phyloP scores from a whole-genome alignment of 2,113 vertebrate species.

The Garra rufa region DNA sequence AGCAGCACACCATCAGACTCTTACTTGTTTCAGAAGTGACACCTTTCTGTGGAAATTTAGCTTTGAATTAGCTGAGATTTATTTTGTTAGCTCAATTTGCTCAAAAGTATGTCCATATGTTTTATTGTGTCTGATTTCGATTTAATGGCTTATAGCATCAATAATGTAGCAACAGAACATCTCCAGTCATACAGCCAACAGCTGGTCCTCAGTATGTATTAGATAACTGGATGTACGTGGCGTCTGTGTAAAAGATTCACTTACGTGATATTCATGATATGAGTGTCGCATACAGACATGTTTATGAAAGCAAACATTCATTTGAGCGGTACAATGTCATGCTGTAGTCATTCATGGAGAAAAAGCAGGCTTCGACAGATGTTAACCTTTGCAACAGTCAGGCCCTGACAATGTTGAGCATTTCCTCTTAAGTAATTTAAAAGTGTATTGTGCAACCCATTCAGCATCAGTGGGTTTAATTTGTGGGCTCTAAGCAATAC shows the following conservation, averaged over 20 bases:
- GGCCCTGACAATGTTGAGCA: slow-evolving; percentile 44
- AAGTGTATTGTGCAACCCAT: neutral
- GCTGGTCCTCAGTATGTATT: neutral
- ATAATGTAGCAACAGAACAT: neutral
- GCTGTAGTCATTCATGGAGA: slow-evolving; percentile 22
- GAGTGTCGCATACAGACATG: neutral
- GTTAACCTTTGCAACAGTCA: slow-evolving; percentile 66
- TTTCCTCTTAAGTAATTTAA: slow-evolving; percentile 1
- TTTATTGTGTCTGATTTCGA: neutral
- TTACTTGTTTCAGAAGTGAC: neutral
- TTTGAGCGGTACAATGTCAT: neutral
- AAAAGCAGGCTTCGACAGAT: slow-evolving; percentile 61
- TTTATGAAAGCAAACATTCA: neutral
- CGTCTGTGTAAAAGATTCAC: neutral
- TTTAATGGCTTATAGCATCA: neutral
- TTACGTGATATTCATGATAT: neutral
- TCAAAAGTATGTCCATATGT: neutral
- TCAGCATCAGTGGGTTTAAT: neutral
- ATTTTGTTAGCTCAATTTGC: neutral
- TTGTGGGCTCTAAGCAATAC: neutral
- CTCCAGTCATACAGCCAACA: neutral
- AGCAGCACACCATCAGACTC: neutral
- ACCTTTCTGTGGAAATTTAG: neutral
- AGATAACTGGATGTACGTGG: neutral
- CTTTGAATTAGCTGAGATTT: no score